Conservation (phyloP, 1,140 invertebrate genomes). For the Drosophila ogumai region DNA sequence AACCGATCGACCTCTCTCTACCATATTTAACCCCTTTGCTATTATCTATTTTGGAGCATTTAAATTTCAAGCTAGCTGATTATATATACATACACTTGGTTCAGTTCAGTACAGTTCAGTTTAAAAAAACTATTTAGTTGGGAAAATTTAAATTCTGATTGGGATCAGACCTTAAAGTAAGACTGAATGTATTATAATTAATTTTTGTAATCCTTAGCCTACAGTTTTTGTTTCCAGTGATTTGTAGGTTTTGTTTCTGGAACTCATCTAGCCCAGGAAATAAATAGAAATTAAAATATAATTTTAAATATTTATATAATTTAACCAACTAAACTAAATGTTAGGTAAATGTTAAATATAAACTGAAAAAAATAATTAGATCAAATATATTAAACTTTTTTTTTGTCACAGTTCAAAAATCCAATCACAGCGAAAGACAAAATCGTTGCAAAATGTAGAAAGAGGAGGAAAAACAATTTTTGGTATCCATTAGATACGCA, state of each 20-base stretch:
- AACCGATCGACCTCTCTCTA: neutral
- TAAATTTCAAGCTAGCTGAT: no score
- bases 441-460: slow-evolving; percentile 2
- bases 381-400: neutral
- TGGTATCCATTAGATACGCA: slow-evolving; percentile 78
- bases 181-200: no score
- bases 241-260: no score
- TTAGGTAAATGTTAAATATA: neutral
- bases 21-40: slow-evolving; percentile 2
- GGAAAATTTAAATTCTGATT: neutral
- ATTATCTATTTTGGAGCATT: neutral
- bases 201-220: neutral
- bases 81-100: no score
- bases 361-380: neutral
- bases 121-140: neutral
- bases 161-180: no score
- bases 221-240: no score
- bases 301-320: no score
- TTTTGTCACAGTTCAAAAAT: slow-evolving; percentile 10
- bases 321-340: no score
- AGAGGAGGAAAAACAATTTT: slow-evolving; percentile 45
- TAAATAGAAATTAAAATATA: no score
- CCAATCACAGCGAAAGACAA: slow-evolving; percentile 22
- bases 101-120: no score
- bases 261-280: no score